phyloP scores from a whole-genome alignment of 2,797 vertebrate species.

The Myotis pilosus region DNA sequence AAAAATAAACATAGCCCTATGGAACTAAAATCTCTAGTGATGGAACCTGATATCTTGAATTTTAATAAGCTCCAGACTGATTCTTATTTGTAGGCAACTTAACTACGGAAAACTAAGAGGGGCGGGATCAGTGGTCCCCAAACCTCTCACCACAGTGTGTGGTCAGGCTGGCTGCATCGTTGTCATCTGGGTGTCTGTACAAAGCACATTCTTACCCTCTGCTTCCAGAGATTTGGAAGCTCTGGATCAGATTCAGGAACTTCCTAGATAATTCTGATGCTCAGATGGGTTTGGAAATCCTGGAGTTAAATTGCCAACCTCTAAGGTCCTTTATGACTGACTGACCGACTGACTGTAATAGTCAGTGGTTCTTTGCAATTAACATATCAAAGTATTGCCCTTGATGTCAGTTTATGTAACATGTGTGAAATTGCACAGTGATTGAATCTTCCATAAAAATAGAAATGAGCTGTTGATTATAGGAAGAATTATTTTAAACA shows the following conservation, averaged over 20 bases:
- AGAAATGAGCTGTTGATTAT: background rate
- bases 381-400: background rate
- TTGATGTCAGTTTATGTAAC: background rate
- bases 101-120: background rate
- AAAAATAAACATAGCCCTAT: background rate
- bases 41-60: background rate
- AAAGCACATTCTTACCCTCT: background rate
- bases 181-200: background rate
- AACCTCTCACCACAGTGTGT: background rate
- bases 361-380: background rate
- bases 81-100: background rate
- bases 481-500: constrained; percentile 27
- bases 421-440: background rate
- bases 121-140: background rate
- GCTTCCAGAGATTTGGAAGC: background rate
- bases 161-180: background rate
- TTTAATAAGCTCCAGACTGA: background rate
- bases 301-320: background rate
- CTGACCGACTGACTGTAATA: too few species aligned
- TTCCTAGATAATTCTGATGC: background rate
- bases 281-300: background rate
- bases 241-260: background rate
- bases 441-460: background rate
- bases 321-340: background rate
- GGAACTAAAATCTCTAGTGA: background rate